Evolutionary conservation across 2,113 vertebrate species (phyloP).

Genomic region (Caretta caretta): DNA sequence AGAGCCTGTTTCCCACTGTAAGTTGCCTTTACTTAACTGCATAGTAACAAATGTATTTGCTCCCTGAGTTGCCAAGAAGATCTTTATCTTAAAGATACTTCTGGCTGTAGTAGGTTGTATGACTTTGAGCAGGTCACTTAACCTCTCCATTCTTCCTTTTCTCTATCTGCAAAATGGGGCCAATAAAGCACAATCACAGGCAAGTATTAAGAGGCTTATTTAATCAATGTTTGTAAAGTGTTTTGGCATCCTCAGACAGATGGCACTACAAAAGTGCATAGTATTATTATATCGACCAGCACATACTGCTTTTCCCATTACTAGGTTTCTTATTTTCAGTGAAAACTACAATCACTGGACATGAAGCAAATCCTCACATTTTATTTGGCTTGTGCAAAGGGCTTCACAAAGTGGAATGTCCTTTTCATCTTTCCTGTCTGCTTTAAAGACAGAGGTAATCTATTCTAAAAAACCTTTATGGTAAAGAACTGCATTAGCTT

Average conservation of each 20-base stretch:
- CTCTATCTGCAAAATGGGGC: background rate
- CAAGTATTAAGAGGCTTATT: background rate
- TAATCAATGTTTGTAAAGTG: background rate
- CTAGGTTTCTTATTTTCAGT: background rate
- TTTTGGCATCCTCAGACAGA: background rate
- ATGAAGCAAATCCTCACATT: background rate
- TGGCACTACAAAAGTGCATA: background rate
- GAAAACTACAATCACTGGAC: background rate
- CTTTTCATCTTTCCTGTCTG: too few relatives aligned
- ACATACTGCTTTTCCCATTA: background rate
- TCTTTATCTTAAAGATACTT: background rate
- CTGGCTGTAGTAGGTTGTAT: too few relatives aligned
- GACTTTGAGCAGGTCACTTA: background rate
- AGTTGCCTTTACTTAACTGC: constrained; percentile 52
- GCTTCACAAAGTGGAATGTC: too few relatives aligned
- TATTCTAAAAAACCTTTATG: too few relatives aligned
- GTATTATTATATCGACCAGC: background rate
- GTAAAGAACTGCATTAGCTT: too few relatives aligned
- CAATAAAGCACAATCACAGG: background rate
- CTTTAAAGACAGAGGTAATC: too few relatives aligned
- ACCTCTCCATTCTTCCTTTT: background rate
- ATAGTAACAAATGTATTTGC: background rate
- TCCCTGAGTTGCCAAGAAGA: background rate
- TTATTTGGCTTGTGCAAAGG: too few relatives aligned
- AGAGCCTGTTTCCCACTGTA: constrained; percentile 65